A percentile compares a stretch with the other conserved stretches of the same genome.
phyloP scores from a whole-genome alignment of 2,888 invertebrate genomes.

The Zhuqinia jingwanae region DNA sequence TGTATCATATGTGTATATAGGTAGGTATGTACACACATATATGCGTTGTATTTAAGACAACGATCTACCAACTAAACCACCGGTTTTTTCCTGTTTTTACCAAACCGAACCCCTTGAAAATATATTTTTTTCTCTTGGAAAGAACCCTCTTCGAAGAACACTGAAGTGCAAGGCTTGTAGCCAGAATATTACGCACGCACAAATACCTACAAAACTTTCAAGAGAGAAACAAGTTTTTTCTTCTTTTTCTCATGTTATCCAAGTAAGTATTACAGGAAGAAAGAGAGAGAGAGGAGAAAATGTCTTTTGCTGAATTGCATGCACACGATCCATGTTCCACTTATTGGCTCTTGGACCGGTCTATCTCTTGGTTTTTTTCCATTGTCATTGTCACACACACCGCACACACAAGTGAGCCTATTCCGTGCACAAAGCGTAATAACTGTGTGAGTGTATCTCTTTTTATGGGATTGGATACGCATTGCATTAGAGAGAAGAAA shows the following conservation, averaged over 20 bases:
- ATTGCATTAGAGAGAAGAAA: conserved; percentile 1
- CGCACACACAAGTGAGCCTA: background rate
- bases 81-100: background rate
- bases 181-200: conserved; percentile 10
- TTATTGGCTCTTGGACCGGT: background rate
- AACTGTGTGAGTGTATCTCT: background rate
- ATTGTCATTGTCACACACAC: background rate
- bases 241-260: too few relatives aligned
- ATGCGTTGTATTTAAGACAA: too few relatives aligned
- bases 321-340: background rate
- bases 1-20: too few relatives aligned
- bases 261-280: too few relatives aligned
- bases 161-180: background rate
- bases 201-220: background rate
- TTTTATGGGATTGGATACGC: background rate
- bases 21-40: too few relatives aligned
- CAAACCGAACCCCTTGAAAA: conserved; percentile 47
- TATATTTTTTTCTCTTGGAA: conserved; percentile 48
- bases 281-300: too few relatives aligned
- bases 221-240: background rate
- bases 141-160: conserved; percentile 35
- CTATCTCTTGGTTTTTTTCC: background rate
- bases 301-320: background rate
- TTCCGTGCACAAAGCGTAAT: background rate
- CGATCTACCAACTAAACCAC: background rate